phyloP scores from a whole-genome alignment of 1,140 invertebrate species.

The Pristionchus pacificus region DNA sequence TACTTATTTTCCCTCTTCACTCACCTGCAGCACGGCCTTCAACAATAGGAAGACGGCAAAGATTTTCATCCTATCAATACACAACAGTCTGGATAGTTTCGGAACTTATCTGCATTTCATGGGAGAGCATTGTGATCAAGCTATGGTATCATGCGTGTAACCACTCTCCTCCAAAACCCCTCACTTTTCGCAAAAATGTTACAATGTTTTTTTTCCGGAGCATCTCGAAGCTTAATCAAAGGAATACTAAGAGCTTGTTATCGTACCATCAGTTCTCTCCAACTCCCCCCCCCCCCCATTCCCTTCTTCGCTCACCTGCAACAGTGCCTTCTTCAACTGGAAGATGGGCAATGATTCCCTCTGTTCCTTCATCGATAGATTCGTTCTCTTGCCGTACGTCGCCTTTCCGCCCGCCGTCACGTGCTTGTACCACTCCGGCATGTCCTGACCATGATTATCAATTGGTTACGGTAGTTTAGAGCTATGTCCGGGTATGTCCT shows the following conservation, averaged over 20 bases:
- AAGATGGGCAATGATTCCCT: conserved; percentile 91
- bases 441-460: conserved; percentile 66
- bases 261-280: too few species aligned
- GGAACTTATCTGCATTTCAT: too few species aligned
- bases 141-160: too few species aligned
- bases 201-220: too few species aligned
- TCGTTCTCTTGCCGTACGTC: conserved; percentile 90
- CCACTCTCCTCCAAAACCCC: too few species aligned
- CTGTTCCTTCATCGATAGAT: conserved; percentile 89
- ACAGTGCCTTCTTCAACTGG: conserved; percentile 86
- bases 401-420: conserved; percentile 95
- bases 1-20: too few species aligned
- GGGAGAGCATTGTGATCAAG: too few species aligned
- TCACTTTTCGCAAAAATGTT: too few species aligned
- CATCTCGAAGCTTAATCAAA: too few species aligned
- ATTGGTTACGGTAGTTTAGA: neutral
- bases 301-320: conserved; percentile 59
- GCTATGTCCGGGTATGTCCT: neutral
- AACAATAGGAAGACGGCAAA: conserved; percentile 92
- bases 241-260: too few species aligned
- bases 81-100: too few species aligned
- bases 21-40: conserved; percentile 74
- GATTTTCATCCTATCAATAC: conserved; percentile 80
- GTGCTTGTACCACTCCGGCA: conserved; percentile 98
- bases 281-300: too few species aligned